Base-by-base conservation (phyloP, 2,113 vertebrate species). In the Hippopotamus amphibius region DNA sequence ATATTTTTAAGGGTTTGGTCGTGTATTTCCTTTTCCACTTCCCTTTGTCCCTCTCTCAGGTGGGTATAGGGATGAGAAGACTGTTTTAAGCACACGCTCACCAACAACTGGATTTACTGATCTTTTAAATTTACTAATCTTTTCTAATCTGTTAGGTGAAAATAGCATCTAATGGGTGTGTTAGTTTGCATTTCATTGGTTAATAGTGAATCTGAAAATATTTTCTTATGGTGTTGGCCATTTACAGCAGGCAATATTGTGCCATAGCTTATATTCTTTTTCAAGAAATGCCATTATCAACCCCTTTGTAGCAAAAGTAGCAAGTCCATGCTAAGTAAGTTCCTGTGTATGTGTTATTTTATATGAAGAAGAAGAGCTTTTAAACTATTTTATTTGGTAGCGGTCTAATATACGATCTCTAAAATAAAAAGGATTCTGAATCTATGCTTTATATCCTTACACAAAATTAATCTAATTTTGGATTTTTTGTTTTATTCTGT, bases 401-500 rank as follows among this genome's bases (percentile, higher is more conserved):
- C 79, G 21, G 11, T 6, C 50, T 55, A 63, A 69, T 92, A 48
- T 26, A 9, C 91, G 9, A 71, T 71, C 66, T 87, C 9, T 90
- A 76, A 88, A 88, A 77, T 81, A 50, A 81, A 93, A 84, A 86
- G 4, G 11, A 68, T 77, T 77, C 16, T 76, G 19, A 80, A 71
- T 84, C 30, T 84, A 16, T 92, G 43, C 3, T 57, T 48, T 93
- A 43, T 68, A 65, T 63, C 14, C 22, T 92, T 93, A 5, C 16
- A 21, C 6, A 69, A 90, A 76, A 72, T 84, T n/a, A 3, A n/a
- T 88, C 46, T 63, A 59, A 84, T 61, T 95, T 79, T 77, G 50
- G 37, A 80, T 71, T 82, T 92, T 81, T 12, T 88, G 19, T 77
- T 95, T 41, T 95, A 48, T 61, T 95, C n/a, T 83, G 15, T 37